Conservation (phyloP, 2,113 vertebrate genomes). For the Xenopus tropicalis region DNA sequence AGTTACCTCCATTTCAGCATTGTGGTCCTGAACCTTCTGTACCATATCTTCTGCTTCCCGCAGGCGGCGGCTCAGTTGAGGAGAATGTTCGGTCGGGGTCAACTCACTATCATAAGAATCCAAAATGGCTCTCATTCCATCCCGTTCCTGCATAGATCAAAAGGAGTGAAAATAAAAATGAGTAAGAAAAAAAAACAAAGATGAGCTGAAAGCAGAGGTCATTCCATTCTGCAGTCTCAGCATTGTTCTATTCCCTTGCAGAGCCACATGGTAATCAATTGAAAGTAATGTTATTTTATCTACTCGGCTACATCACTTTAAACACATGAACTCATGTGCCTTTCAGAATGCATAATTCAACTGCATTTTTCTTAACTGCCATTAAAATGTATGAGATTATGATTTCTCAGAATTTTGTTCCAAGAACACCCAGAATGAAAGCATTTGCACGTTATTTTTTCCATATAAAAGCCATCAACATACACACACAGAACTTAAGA, state of each 20-base stretch:
- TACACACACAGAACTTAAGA: no score
- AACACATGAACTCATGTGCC: no score
- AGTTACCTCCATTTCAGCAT: conserved; percentile 83
- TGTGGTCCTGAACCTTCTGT: conserved; percentile 79
- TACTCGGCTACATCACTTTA: no score
- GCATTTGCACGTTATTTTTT: no score
- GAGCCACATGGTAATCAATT: neutral
- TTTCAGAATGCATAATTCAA: no score
- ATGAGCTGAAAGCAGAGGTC: neutral
- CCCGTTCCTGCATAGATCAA: conserved; percentile 74
- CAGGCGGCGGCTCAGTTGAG: conserved; percentile 80
- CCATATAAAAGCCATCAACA: no score
- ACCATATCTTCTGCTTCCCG: conserved; percentile 84
- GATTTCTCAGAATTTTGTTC: no score
- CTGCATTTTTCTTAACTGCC: no score
- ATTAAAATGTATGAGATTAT: no score
- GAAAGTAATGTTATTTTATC: neutral
- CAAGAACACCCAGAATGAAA: no score
- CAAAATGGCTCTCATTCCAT: conserved; percentile 89
- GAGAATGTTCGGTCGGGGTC: conserved; percentile 74
- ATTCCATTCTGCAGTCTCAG: no score
- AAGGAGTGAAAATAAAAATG: neutral
- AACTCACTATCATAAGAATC: conserved; percentile 91
- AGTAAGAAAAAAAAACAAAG: neutral
- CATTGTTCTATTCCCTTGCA: neutral